These are phyloP conservation scores for Centropyge bicolor DNA, from an alignment of 2,797 vertebrate genomes.

Conservation along the genomic window DNA sequence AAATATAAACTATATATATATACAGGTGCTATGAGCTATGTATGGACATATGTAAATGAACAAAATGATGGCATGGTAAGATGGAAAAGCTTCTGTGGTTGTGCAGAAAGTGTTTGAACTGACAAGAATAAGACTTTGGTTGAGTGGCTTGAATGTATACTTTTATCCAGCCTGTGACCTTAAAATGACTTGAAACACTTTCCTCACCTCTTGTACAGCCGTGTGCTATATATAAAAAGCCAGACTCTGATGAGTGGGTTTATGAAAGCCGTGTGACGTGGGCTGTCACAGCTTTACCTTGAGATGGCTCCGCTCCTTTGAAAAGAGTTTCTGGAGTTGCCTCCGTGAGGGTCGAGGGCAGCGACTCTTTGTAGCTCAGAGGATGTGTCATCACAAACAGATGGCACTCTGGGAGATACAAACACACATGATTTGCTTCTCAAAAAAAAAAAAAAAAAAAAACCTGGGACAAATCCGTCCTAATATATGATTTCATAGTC, in stretches of 20 bases:
- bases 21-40: no score
- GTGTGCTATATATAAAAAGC: neutral
- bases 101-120: neutral
- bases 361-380: slow-evolving; percentile 89
- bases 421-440: neutral
- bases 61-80: no score
- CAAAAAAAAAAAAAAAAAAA: neutral
- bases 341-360: slow-evolving; percentile 73
- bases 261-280: slow-evolving; percentile 6
- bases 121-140: neutral
- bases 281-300: slow-evolving; percentile 78
- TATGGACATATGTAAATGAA: no score
- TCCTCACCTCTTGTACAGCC: neutral
- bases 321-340: slow-evolving; percentile 78
- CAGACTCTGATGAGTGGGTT: slow-evolving; percentile 9
- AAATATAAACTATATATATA: no score
- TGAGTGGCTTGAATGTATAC: neutral
- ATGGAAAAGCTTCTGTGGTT: neutral
- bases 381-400: slow-evolving; percentile 86
- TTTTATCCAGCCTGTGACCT: slow-evolving; percentile 1
- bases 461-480: neutral
- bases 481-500: neutral
- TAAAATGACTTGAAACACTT: neutral
- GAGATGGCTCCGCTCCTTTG: slow-evolving; percentile 83
- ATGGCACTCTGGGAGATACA: slow-evolving; percentile 82